Base-by-base conservation (phyloP, 2,888 invertebrate species). In the Chymomyza fuscimana region DNA sequence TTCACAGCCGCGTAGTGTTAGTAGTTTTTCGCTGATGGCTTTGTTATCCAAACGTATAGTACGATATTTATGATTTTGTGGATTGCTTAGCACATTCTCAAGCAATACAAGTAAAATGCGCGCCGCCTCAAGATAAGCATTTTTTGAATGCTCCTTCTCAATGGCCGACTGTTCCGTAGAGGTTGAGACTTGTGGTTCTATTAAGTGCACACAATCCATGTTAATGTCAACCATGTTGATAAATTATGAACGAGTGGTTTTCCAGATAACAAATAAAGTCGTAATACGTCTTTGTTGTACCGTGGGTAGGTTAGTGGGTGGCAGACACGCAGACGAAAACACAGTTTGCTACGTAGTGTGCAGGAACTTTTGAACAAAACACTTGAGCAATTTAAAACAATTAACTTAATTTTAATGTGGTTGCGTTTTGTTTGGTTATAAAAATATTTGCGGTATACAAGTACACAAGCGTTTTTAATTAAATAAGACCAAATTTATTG, bases 61-160 rank as follows among this genome's bases (percentile, higher is more conserved):
- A 3, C 92, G 90, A 79, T 87, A 92, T 80, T 91, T 92, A 0
- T 74, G 67, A 72, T 92, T 91, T 2, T 80, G 79, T 5, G 92
- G 92, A 68, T 92, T 90, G 15, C 80, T 88, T 15, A 92, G 83
- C 52, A 92, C 85, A 81, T 92, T 92, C 63, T 92, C 91, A 36
- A 92, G 74, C 22, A 92, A 76, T 56, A 90, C 82, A 10, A 92
- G 73, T 40, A 92, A 74, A 71, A 92, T 89, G 58, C 90, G 90
- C n/a, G 89, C 88, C 9, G 91, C 91, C 63, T 90, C 90, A 12
- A 91, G 75, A 77, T 92, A 92, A 5, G 83, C 78, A 69, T 87
- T 84, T 74, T 82, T 86, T 46, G 87, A 74, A 84, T 89, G 72
- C 64, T 81, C 77, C 52, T 79, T 72, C 52, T 85, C 29, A 5